Conservation (phyloP, 2,888 invertebrate genomes). For the Lapara coniferarum region DNA sequence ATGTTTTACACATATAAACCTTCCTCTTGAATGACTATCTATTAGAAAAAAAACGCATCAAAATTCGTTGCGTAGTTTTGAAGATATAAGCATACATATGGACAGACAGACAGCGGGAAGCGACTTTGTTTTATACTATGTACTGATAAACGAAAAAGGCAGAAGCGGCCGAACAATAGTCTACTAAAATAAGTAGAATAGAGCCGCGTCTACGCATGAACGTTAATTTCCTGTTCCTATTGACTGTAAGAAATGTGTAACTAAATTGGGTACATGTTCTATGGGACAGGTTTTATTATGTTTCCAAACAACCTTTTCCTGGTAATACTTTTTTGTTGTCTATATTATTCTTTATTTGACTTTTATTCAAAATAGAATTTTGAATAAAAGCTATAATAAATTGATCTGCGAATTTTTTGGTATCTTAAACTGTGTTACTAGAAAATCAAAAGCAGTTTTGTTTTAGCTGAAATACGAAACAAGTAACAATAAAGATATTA, state of each 20-base stretch:
- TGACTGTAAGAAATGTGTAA: constrained; percentile 32
- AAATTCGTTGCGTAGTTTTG: too few relatives aligned
- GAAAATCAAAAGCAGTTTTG: too few relatives aligned
- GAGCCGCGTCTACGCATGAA: constrained; percentile 28
- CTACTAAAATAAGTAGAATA: constrained; percentile 1
- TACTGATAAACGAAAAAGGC: neutral
- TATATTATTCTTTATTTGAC: neutral
- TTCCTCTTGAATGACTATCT: too few relatives aligned
- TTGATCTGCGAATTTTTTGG: neutral
- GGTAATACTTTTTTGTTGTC: neutral
- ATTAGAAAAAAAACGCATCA: too few relatives aligned
- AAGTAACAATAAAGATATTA: too few relatives aligned
- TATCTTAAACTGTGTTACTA: neutral
- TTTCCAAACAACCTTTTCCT: neutral
- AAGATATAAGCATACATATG: too few relatives aligned
- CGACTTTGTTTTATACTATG: too few relatives aligned
- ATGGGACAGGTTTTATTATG: constrained; percentile 17
- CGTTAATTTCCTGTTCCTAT: constrained; percentile 47
- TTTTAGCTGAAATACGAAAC: too few relatives aligned
- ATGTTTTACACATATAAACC: too few relatives aligned
- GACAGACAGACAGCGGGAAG: too few relatives aligned
- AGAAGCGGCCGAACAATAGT: constrained; percentile 10
- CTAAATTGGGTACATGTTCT: constrained; percentile 26
- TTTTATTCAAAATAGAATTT: neutral
- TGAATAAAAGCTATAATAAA: neutral